Evolutionary conservation across 2,888 invertebrate genomes (phyloP).

Genomic region (Ethmia dodecea): DNA sequence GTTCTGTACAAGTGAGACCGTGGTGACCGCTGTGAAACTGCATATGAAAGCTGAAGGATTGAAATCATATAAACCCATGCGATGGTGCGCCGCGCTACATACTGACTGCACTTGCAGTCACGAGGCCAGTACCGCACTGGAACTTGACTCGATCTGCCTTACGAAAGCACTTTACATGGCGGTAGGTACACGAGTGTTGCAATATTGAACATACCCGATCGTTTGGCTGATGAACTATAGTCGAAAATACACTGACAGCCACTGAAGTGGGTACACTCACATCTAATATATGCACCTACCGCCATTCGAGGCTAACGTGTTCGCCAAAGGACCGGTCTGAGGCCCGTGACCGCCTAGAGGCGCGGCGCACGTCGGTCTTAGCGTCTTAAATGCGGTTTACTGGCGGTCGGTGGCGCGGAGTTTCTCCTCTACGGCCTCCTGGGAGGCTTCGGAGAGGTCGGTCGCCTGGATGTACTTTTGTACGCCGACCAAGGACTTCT

Average conservation of each 20-base stretch:
- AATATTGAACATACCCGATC: too few relatives aligned
- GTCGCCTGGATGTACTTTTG: conserved; percentile 98
- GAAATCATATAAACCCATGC: conserved; percentile 46
- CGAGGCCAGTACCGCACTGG: too few relatives aligned
- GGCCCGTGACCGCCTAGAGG: too few relatives aligned
- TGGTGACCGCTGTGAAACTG: conserved; percentile 26
- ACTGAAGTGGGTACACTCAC: too few relatives aligned
- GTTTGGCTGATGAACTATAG: too few relatives aligned
- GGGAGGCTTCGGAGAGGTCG: conserved; percentile 95
- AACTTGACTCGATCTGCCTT: too few relatives aligned
- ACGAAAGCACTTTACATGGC: too few relatives aligned
- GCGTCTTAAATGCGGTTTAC: conserved; percentile 68
- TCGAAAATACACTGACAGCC: too few relatives aligned
- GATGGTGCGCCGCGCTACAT: conserved; percentile 25
- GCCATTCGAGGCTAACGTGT: background rate
- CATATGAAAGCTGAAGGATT: conserved; percentile 50
- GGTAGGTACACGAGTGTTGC: too few relatives aligned
- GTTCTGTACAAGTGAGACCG: conserved; percentile 34
- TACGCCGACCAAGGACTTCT: conserved; percentile 97
- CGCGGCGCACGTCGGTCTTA: background rate
- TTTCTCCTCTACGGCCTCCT: conserved; percentile 95
- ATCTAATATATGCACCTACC: too few relatives aligned
- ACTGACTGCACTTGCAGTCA: too few relatives aligned
- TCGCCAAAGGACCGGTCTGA: background rate
- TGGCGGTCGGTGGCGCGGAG: conserved; percentile 96